phyloP scores from a whole-genome alignment of 2,113 vertebrate genomes.

The Lasiurus borealis region DNA sequence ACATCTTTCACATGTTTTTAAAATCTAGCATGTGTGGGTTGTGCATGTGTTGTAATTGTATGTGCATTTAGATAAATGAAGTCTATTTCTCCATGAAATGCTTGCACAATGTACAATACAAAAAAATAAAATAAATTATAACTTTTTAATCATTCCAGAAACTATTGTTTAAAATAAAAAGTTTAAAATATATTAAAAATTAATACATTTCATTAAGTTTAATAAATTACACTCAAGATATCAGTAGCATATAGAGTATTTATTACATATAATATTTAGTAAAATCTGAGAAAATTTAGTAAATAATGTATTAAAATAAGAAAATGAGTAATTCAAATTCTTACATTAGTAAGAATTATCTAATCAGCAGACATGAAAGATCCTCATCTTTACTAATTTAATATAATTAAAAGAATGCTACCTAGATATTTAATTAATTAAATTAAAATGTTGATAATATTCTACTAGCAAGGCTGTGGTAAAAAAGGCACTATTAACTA shows the following conservation, averaged over 20 bases:
- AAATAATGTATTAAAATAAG: background rate
- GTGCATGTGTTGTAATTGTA: background rate
- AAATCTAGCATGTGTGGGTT: slow-evolving; percentile 30
- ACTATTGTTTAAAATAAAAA: background rate
- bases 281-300: background rate
- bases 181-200: slow-evolving; percentile 3
- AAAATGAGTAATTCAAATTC: background rate
- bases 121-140: background rate
- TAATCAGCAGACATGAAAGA: background rate
- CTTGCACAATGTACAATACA: background rate
- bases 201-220: background rate
- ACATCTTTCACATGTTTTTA: slow-evolving; percentile 45
- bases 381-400: background rate
- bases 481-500: background rate
- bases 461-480: background rate
- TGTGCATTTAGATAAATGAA: slow-evolving; percentile 16
- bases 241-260: background rate
- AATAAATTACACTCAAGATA: background rate
- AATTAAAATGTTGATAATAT: background rate
- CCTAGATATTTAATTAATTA: background rate
- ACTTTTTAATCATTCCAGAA: background rate
- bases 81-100: background rate
- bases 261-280: background rate
- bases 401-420: background rate
- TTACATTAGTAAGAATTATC: background rate